Evolutionary conservation across 2,797 vertebrate genomes (phyloP).

Genomic region (Myotis pilosus): DNA sequence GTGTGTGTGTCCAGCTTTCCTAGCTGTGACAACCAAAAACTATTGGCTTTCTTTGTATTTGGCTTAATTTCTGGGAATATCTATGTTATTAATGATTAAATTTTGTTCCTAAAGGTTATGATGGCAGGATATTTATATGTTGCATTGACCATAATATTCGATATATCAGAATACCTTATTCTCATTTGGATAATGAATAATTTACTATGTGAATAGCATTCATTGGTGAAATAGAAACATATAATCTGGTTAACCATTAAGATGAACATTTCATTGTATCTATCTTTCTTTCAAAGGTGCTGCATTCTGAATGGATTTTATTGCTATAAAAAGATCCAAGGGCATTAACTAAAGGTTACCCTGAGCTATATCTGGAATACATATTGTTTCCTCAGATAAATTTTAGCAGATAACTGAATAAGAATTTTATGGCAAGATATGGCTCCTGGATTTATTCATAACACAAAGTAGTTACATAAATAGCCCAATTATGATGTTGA

Average conservation of each 20-base stretch:
- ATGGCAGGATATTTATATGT: neutral
- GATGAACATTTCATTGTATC: neutral
- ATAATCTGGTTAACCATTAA: neutral
- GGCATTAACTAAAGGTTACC: neutral
- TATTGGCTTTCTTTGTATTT: neutral
- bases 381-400: conserved; percentile 38
- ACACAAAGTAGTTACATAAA: conserved; percentile 7
- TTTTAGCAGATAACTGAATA: conserved; percentile 39
- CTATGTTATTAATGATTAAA: neutral
- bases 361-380: neutral
- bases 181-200: neutral
- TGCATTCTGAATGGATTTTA: conserved; percentile 32
- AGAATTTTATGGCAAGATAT: neutral
- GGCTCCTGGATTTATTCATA: conserved; percentile 23
- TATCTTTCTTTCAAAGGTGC: conserved; percentile 9
- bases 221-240: neutral
- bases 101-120: neutral
- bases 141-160: neutral
- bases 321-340: neutral
- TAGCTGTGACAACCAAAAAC: neutral
- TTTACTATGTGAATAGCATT: neutral
- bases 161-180: neutral
- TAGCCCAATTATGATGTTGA: neutral
- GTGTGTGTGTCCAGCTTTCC: neutral
- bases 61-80: conserved; percentile 21